Conservation (phyloP, 2,797 vertebrate species). For the Podarcis lilfordi region DNA sequence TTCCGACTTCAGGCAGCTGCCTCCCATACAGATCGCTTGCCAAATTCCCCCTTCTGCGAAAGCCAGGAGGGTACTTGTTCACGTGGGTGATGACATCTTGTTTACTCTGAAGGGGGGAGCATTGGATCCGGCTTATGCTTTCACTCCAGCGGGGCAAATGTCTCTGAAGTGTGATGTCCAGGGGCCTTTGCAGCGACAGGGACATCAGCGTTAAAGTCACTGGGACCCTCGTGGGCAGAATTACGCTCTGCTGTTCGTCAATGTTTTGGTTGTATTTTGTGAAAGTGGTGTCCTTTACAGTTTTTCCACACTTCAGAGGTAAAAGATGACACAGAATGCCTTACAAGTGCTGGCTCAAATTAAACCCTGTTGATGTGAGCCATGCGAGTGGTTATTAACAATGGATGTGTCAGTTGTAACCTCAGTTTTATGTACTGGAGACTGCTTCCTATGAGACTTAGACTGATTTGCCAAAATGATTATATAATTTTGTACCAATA, state of each 20-base stretch:
- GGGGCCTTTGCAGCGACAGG: no score
- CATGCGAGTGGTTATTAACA: neutral
- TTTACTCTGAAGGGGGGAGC: neutral
- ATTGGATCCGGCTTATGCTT: neutral
- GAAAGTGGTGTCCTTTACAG: neutral
- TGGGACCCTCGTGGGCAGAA: neutral
- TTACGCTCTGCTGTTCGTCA: neutral
- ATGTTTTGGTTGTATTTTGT: neutral
- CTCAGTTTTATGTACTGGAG: neutral
- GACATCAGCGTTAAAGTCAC: neutral
- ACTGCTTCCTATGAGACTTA: neutral
- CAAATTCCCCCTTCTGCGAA: neutral
- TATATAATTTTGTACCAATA: neutral
- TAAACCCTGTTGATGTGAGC: neutral
- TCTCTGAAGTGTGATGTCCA: neutral
- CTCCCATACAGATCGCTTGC: neutral
- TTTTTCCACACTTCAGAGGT: neutral
- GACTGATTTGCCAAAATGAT: neutral
- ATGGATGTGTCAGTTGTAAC: neutral
- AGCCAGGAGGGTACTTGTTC: neutral
- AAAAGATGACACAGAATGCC: no score
- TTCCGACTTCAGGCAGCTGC: neutral
- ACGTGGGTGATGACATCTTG: neutral
- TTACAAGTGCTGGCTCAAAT: neutral
- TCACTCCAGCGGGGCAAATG: neutral